These are phyloP conservation scores for Acromyrmex heyeri DNA, from an alignment of 1,140 invertebrate genomes.

Conservation along the genomic window DNA sequence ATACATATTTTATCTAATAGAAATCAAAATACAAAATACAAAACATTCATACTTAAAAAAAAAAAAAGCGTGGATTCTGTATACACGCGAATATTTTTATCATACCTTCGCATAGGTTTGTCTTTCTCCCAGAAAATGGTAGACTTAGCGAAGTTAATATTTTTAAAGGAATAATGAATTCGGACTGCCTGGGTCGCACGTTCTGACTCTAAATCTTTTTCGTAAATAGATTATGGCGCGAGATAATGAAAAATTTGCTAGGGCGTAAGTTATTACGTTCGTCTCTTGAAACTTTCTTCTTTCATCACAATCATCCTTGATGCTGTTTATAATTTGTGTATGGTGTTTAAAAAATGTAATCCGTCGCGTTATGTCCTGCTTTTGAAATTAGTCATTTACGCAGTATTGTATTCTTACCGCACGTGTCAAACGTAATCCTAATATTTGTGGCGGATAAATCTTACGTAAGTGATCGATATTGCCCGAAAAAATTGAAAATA, in stretches of 20 bases:
- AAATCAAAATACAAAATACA: not conserved
- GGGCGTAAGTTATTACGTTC: conserved; percentile 64
- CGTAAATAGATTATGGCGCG: conserved; percentile 72
- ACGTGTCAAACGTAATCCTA: not conserved
- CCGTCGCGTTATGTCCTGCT: not conserved
- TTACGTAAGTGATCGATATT: not conserved
- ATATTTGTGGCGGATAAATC: not conserved
- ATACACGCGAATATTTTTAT: conserved; percentile 55
- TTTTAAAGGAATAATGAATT: conserved; percentile 78
- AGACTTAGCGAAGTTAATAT: conserved; percentile 75
- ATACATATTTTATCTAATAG: not conserved
- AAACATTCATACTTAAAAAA: not conserved
- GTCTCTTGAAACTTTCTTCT: conserved; percentile 52
- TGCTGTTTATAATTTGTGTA: conserved; percentile 38
- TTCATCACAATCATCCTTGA: not conserved
- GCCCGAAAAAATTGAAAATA: not conserved
- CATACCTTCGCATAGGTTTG: conserved; percentile 54
- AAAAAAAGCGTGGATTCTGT: not conserved
- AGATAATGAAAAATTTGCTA: conserved; percentile 78
- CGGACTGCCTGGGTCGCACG: conserved; percentile 60
- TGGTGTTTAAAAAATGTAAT: conserved; percentile 2
- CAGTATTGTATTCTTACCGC: no score
- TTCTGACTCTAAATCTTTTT: conserved; percentile 75
- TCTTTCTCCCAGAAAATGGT: conserved; percentile 53
- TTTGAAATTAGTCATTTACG: not conserved